Conservation (phyloP, 2,888 invertebrate species). For the Boloria selene region DNA sequence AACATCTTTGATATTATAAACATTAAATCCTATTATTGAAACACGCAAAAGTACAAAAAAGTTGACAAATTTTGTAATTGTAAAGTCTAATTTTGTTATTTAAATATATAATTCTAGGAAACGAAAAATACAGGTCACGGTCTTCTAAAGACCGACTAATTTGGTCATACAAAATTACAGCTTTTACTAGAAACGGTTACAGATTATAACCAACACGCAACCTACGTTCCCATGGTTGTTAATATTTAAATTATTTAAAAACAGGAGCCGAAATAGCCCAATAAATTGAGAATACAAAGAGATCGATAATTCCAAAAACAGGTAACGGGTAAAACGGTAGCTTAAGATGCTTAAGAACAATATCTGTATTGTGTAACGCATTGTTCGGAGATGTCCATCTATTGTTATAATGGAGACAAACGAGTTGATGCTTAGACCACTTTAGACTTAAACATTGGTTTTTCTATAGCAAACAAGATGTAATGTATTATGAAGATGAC, state of each 20-base stretch:
- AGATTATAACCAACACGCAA: slow-evolving; percentile 45
- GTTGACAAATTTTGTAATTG: slow-evolving; percentile 14
- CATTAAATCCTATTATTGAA: no score
- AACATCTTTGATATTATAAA: no score
- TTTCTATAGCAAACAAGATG: slow-evolving; percentile 66
- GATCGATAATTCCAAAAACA: slow-evolving; percentile 74
- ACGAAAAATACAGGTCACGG: slow-evolving; percentile 20
- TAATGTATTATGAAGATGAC: slow-evolving; percentile 67
- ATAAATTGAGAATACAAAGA: slow-evolving; percentile 73
- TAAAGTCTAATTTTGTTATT: slow-evolving; percentile 23
- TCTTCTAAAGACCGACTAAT: slow-evolving; percentile 32
- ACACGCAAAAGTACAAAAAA: no score
- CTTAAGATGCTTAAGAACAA: slow-evolving; percentile 75
- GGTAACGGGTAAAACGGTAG: slow-evolving; percentile 76
- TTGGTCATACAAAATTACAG: slow-evolving; percentile 40
- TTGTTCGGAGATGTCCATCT: slow-evolving; percentile 62
- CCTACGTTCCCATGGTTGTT: slow-evolving; percentile 69
- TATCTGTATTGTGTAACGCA: slow-evolving; percentile 55
- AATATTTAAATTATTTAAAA: slow-evolving; percentile 64
- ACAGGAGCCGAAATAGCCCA: slow-evolving; percentile 63
- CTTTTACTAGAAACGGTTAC: slow-evolving; percentile 40
- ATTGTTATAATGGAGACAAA: slow-evolving; percentile 44
- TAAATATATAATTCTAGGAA: slow-evolving; percentile 25
- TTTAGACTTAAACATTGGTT: slow-evolving; percentile 53
- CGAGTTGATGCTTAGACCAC: slow-evolving; percentile 44